Percentiles rank a stretch among this genome's conserved stretches.
phyloP scores from a whole-genome alignment of 1,140 invertebrate genomes.

The Stegodyphus dumicola region DNA sequence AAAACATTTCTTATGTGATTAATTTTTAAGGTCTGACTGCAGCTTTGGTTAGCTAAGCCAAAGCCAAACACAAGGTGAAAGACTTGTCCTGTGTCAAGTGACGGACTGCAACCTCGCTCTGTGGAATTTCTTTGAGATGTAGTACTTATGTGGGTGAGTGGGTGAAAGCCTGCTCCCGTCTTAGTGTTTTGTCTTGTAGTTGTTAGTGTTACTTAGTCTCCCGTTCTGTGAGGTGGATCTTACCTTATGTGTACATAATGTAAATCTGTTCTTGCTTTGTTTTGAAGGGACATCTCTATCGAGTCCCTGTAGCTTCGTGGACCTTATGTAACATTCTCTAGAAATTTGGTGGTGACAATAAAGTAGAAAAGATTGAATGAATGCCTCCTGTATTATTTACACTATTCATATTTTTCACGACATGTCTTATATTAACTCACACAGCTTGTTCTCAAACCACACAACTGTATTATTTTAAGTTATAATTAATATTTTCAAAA shows the following conservation, averaged over 20 bases:
- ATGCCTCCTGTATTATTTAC: conserved; percentile 1
- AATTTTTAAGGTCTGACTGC: too few species aligned
- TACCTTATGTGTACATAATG: conserved; percentile 43
- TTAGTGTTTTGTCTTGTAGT: conserved; percentile 42
- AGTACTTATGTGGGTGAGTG: not conserved
- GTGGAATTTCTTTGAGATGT: not conserved
- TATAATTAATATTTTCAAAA: too few species aligned
- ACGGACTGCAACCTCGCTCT: not conserved
- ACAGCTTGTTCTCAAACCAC: too few species aligned
- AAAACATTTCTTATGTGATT: too few species aligned
- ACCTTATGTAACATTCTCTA: conserved; percentile 50
- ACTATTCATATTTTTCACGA: not conserved
- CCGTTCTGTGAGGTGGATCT: conserved; percentile 17
- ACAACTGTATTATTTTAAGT: too few species aligned
- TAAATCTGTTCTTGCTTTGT: conserved; percentile 46
- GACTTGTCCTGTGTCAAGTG: too few species aligned
- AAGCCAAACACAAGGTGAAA: too few species aligned
- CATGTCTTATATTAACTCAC: not conserved
- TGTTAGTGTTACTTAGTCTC: conserved; percentile 15
- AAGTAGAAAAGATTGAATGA: conserved; percentile 33
- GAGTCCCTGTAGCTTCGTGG: conserved; percentile 48
- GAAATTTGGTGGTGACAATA: conserved; percentile 54
- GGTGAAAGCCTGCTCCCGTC: not conserved
- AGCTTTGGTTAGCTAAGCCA: too few species aligned
- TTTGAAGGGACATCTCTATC: conserved; percentile 8